A percentile compares a stretch with the other conserved stretches of the same genome.
Conservation (phyloP, 2,888 invertebrate genomes). For the Chymomyza amoena region DNA sequence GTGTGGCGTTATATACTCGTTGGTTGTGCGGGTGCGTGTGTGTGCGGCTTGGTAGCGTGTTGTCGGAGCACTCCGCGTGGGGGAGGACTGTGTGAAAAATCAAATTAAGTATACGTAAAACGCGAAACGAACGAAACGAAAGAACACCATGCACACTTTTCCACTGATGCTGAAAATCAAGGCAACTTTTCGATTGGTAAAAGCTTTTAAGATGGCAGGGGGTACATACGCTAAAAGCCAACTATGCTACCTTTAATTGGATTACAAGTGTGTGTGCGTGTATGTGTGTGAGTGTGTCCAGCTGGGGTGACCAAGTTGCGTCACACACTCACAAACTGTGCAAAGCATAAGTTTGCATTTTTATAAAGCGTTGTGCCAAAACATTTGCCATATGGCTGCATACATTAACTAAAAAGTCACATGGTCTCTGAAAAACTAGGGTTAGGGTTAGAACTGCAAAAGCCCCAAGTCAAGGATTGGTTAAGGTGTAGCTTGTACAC, state of each 20-base stretch:
- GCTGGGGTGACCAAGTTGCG: conserved; percentile 14
- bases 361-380: conserved; percentile 57
- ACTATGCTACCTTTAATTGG: conserved; percentile 75
- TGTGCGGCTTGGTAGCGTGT: conserved; percentile 19
- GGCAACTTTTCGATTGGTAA: conserved; percentile 70
- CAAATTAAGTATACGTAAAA: conserved; percentile 71
- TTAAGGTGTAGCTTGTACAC: not conserved
- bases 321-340: conserved; percentile 11
- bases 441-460: not conserved
- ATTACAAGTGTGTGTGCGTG: conserved; percentile 58
- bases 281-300: conserved; percentile 26
- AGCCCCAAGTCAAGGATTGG: not conserved
- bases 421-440: not conserved
- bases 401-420: not conserved
- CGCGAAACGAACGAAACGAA: conserved; percentile 52
- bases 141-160: conserved; percentile 33
- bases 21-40: conserved; percentile 21
- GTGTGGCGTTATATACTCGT: conserved; percentile 14
- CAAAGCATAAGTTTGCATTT: conserved; percentile 72
- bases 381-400: conserved; percentile 52
- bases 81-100: conserved; percentile 61
- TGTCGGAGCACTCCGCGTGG: conserved; percentile 1
- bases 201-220: conserved; percentile 60
- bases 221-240: conserved; percentile 71
- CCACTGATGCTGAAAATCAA: conserved; percentile 64